A percentile compares a stretch with the other conserved stretches of the same genome.
Evolutionary conservation across 2,888 invertebrate species (phyloP).

Genomic region (Sinhomidia bicolor): DNA sequence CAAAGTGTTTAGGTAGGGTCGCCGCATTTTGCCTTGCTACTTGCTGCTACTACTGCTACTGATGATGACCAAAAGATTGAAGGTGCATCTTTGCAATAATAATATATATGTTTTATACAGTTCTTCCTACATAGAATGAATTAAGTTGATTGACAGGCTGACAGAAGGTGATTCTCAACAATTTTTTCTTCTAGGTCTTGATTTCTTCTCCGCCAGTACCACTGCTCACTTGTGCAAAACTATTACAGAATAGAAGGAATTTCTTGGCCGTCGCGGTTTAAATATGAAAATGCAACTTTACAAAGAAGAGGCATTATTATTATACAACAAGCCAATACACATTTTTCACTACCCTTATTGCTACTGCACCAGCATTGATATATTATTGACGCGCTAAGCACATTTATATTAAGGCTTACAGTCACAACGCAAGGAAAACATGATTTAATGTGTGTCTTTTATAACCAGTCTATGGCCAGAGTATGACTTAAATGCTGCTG

Average conservation of each 20-base stretch:
- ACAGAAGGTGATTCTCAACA: conserved; percentile 71
- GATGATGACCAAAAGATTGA: conserved; percentile 58
- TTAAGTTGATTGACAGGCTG: conserved; percentile 75
- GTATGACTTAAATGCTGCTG: not conserved
- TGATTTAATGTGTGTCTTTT: conserved; percentile 25
- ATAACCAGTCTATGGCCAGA: conserved; percentile 1
- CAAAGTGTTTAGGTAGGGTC: conserved; percentile 53
- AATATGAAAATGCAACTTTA: not conserved
- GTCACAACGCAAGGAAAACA: conserved; percentile 1
- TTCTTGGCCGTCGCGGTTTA: not conserved
- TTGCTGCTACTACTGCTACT: too few species aligned
- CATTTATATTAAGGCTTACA: conserved; percentile 23
- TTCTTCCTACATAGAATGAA: conserved; percentile 71
- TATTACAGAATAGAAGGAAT: not conserved
- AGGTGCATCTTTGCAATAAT: conserved; percentile 35
- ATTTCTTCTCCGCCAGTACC: conserved; percentile 17
- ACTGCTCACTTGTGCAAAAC: not conserved
- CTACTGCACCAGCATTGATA: not conserved
- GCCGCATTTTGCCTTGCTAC: not conserved
- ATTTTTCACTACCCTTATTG: not conserved
- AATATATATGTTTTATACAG: conserved; percentile 47
- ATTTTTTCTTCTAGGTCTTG: conserved; percentile 46
- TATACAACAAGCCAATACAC: too few species aligned
- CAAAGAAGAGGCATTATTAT: too few species aligned
- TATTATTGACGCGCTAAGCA: conserved; percentile 12